phyloP scores from a whole-genome alignment of 2,113 vertebrate species.

The Leptobrachium leishanense region DNA sequence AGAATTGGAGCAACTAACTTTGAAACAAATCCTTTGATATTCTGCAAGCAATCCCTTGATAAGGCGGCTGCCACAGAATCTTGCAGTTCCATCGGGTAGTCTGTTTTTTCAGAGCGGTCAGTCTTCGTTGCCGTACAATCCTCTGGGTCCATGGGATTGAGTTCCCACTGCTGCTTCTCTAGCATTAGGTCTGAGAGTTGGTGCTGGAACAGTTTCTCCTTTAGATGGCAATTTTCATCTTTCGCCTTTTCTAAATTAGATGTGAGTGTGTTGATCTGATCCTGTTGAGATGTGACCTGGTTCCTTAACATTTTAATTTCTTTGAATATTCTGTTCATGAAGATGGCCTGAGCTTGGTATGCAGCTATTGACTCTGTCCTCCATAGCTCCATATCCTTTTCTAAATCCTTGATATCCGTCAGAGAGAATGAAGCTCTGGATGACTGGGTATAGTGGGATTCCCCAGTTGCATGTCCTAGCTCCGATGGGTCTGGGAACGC shows the following conservation, averaged over 20 bases:
- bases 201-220: too few relatives aligned
- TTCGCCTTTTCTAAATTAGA: conserved; percentile 5
- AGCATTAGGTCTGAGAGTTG: too few relatives aligned
- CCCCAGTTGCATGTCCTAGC: too few relatives aligned
- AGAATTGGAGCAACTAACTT: background rate
- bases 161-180: too few relatives aligned
- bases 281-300: background rate
- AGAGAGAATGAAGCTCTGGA: background rate
- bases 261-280: background rate
- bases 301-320: conserved; percentile 2
- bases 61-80: background rate
- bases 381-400: background rate
- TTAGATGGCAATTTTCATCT: background rate
- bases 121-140: background rate
- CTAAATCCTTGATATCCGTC: background rate
- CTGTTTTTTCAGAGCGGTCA: background rate
- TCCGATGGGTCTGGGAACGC: background rate
- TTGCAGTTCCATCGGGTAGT: background rate
- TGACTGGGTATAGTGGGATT: too few relatives aligned
- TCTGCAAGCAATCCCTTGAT: background rate
- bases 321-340: conserved; percentile 4
- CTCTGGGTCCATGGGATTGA: background rate
- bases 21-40: background rate
- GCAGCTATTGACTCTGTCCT: conserved; percentile 30
- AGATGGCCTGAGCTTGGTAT: background rate